These are phyloP conservation scores for Eudyptes chrysolophus DNA, from an alignment of 2,113 vertebrate genomes.

Conservation along the genomic window DNA sequence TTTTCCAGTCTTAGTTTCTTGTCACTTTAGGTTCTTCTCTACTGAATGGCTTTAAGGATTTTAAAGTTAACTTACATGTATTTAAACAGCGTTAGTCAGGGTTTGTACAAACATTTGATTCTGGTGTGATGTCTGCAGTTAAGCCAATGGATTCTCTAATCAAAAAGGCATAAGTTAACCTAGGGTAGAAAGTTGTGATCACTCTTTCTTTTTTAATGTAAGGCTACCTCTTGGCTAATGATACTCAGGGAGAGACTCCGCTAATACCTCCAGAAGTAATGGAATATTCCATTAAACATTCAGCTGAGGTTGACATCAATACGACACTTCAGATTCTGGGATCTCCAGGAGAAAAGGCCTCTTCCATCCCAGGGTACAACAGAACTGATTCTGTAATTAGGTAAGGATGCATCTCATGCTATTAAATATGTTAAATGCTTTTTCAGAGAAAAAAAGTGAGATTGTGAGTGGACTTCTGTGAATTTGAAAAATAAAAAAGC, in stretches of 20 bases:
- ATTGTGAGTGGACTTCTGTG: not conserved
- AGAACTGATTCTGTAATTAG: conserved; percentile 98
- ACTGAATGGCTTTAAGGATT: not conserved
- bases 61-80: not conserved
- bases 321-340: conserved; percentile 97
- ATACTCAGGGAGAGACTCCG: conserved; percentile 97
- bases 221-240: conserved; percentile 98
- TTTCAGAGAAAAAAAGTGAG: not conserved
- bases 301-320: conserved; percentile 97
- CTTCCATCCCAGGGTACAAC: conserved; percentile 96
- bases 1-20: not conserved
- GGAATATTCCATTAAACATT: conserved; percentile 98
- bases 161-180: conserved; percentile 40
- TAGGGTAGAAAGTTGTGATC: conserved; percentile 75
- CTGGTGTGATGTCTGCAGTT: not conserved
- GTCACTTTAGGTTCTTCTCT: not conserved
- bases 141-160: not conserved
- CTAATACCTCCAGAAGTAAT: conserved; percentile 98
- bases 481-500: not conserved
- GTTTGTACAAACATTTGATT: not conserved
- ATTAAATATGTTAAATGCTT: not conserved
- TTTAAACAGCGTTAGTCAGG: not conserved
- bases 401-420: conserved; percentile 67
- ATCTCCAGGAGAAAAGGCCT: conserved; percentile 96
- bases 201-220: conserved; percentile 74